Conservation (phyloP, 2,113 vertebrate species). For the Protobothrops mucrosquamatus region DNA sequence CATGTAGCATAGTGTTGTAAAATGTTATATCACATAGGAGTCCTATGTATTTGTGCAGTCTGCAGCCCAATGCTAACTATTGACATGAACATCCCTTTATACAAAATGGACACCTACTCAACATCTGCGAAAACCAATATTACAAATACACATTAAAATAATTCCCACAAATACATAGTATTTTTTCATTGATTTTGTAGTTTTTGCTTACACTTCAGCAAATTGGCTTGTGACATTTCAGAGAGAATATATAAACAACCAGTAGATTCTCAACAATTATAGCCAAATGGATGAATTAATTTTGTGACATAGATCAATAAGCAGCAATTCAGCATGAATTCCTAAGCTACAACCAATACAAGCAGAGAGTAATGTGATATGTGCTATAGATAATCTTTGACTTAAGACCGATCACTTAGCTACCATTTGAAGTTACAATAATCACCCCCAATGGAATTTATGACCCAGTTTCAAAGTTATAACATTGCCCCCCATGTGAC, state of each 20-base stretch:
- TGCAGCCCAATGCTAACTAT: background rate
- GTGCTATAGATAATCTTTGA: background rate
- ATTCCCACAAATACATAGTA: slow-evolving; percentile 46
- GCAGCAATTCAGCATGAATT: background rate
- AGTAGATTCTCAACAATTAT: slow-evolving; percentile 8
- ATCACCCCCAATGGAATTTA: background rate
- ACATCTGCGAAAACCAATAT: slow-evolving; percentile 39
- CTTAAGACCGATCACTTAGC: background rate
- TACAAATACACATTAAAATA: slow-evolving; percentile 37
- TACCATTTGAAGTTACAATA: background rate
- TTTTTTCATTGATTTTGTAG: slow-evolving; percentile 38
- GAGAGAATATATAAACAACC: slow-evolving; percentile 19
- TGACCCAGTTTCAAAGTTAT: background rate
- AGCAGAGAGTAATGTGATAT: background rate
- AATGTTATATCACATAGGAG: background rate
- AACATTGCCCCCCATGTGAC: background rate
- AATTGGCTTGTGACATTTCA: slow-evolving; percentile 26
- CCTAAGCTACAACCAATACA: background rate
- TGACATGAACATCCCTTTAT: background rate
- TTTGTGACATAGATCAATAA: background rate
- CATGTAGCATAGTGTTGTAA: background rate
- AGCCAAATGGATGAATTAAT: slow-evolving; percentile 10
- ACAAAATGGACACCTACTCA: background rate
- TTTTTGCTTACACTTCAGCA: background rate
- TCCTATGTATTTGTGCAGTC: background rate